phyloP scores from a whole-genome alignment of 2,797 vertebrate species.

The Urophycis tenuis region DNA sequence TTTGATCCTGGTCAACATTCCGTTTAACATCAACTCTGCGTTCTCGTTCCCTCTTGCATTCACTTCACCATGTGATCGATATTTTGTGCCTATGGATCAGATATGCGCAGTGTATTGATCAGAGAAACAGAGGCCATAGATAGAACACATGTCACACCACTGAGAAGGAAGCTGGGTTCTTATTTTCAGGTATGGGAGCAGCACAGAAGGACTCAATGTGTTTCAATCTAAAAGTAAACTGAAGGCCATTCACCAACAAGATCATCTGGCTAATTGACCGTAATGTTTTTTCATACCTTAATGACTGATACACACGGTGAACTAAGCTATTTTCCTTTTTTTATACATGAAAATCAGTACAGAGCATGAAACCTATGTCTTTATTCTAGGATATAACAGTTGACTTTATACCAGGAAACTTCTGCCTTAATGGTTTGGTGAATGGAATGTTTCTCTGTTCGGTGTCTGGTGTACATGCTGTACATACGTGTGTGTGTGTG shows the following conservation, averaged over 20 bases:
- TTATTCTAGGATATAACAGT: constrained; percentile 31
- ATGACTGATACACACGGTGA: constrained; percentile 17
- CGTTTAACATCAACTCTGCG: neutral
- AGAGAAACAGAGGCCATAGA: neutral
- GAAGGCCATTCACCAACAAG: neutral
- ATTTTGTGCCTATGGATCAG: neutral
- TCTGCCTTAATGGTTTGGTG: constrained; percentile 65
- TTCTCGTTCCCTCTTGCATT: neutral
- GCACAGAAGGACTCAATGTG: neutral
- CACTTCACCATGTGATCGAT: neutral
- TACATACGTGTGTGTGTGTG: neutral
- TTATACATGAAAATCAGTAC: constrained; percentile 43
- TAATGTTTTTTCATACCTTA: neutral
- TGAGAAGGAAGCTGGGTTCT: neutral
- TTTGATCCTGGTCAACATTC: neutral
- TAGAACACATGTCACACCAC: neutral
- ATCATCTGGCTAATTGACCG: neutral
- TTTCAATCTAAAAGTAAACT: neutral
- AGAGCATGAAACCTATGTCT: constrained; percentile 25
- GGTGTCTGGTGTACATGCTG: constrained; percentile 55
- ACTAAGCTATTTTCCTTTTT: constrained; percentile 38
- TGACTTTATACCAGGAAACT: constrained; percentile 46
- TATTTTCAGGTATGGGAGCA: neutral
- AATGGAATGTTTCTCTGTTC: constrained; percentile 47
- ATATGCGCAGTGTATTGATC: neutral